phyloP scores from a whole-genome alignment of 2,113 vertebrate species.

The Ceuthmochares aereus region DNA sequence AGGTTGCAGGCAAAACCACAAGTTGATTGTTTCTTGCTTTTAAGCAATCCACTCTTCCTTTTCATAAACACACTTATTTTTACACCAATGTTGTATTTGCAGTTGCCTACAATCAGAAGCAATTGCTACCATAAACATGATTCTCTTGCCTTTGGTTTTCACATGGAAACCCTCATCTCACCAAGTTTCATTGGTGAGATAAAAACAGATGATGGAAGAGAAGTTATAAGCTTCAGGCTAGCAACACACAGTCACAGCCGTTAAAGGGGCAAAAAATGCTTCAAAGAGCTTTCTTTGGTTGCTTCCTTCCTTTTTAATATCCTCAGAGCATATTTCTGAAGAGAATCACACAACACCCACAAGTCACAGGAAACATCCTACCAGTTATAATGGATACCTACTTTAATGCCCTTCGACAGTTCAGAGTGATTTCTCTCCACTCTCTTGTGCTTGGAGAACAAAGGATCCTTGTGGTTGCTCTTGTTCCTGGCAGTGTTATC shows the following conservation, averaged over 20 bases:
- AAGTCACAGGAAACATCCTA: accelerated
- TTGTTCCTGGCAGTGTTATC: slow-evolving; percentile 54
- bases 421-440: slow-evolving; percentile 67
- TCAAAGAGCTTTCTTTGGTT: background rate
- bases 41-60: background rate
- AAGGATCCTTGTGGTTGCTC: slow-evolving; percentile 59
- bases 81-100: background rate
- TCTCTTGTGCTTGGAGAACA: slow-evolving; percentile 80
- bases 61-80: background rate
- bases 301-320: background rate
- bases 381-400: background rate
- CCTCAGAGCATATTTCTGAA: background rate
- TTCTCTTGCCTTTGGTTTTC: background rate
- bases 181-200: background rate
- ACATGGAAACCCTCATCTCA: background rate
- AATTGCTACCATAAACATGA: background rate
- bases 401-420: slow-evolving; percentile 61
- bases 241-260: background rate
- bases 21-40: background rate
- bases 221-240: background rate
- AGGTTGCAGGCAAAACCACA: background rate
- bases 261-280: background rate
- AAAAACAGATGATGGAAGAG: background rate
- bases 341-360: background rate
- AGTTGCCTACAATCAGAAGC: background rate